Evolutionary conservation across 1,140 invertebrate genomes (phyloP).

Genomic region (Contarinia nasturtii): DNA sequence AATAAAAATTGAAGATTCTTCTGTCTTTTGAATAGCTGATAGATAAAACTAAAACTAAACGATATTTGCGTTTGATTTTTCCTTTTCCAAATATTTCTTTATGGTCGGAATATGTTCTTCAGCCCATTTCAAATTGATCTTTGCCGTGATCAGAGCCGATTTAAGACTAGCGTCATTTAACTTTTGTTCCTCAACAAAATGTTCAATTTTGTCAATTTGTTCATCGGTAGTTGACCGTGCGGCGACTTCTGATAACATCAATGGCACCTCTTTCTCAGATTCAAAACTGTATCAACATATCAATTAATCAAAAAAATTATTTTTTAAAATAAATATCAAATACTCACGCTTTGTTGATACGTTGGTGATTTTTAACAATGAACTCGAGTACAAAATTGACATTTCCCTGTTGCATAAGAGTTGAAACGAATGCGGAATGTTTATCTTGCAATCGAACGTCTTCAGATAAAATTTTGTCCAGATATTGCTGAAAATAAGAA

Average conservation of each 20-base stretch:
- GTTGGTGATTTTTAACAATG: constrained; percentile 17
- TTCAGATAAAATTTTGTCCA: constrained; percentile 13
- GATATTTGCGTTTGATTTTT: no score
- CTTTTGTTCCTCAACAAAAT: constrained; percentile 5
- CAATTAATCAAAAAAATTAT: neutral
- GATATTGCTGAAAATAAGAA: constrained; percentile 12
- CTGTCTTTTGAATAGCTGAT: no score
- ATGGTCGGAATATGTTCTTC: no score
- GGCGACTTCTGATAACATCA: constrained; percentile 26
- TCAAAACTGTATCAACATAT: constrained; percentile 13
- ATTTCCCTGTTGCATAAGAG: constrained; percentile 23
- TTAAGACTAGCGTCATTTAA: no score
- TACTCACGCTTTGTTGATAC: constrained; percentile 27
- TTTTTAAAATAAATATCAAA: constrained; percentile 4
- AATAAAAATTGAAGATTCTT: no score
- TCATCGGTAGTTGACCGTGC: constrained; percentile 23
- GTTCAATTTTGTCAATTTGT: constrained; percentile 16
- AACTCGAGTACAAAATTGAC: constrained; percentile 26
- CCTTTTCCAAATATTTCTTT: no score
- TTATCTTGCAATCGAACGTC: constrained; percentile 25
- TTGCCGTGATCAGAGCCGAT: no score
- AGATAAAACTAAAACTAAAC: no score
- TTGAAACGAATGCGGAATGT: constrained; percentile 19
- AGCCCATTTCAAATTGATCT: no score
- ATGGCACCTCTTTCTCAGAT: constrained; percentile 21